phyloP scores from a whole-genome alignment of 2,113 vertebrate genomes.

The Scytalopus superciliaris region DNA sequence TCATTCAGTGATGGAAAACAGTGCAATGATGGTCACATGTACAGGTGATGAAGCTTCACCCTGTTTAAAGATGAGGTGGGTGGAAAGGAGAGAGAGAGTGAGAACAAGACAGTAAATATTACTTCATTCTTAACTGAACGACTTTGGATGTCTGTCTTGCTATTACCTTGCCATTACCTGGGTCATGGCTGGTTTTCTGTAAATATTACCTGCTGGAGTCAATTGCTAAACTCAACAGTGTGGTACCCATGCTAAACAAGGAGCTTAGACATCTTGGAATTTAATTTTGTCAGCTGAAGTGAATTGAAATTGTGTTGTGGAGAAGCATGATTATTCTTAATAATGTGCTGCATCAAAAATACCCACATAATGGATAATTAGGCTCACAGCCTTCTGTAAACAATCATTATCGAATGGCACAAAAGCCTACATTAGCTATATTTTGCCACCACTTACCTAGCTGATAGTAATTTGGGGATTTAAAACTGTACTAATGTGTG shows the following conservation, averaged over 20 bases:
- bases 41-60: background rate
- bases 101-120: background rate
- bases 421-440: background rate
- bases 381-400: background rate
- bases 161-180: background rate
- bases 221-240: background rate
- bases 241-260: background rate
- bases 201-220: background rate
- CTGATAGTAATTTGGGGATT: constrained; percentile 23
- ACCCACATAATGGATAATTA: background rate
- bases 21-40: background rate
- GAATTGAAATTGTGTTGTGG: background rate
- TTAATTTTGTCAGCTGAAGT: background rate
- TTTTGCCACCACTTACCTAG: constrained; percentile 28
- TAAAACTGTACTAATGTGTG: constrained; percentile 62
- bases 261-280: background rate
- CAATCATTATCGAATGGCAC: background rate
- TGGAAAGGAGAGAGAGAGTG: background rate
- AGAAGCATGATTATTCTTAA: background rate
- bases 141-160: background rate
- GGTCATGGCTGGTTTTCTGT: background rate
- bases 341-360: background rate
- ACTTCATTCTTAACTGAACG: background rate
- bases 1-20: background rate
- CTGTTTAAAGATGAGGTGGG: background rate